A percentile compares a stretch with the other conserved stretches of the same genome.
Evolutionary conservation across 2,888 invertebrate species (phyloP).

Genomic region (Lysandra coridon): DNA sequence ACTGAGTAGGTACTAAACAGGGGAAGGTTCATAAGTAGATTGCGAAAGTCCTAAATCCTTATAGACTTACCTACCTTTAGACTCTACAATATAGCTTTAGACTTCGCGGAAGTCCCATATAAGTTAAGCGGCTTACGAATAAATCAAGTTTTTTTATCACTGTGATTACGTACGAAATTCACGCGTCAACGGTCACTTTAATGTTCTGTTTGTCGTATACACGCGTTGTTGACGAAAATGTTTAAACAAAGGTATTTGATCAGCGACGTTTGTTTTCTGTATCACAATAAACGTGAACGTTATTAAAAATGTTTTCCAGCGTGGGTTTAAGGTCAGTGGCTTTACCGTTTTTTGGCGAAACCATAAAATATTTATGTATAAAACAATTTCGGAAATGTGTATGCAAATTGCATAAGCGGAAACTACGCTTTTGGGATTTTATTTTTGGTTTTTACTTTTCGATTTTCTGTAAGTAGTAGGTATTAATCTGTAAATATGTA

Average conservation of each 20-base stretch:
- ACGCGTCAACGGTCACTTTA: background rate
- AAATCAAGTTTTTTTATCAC: too few relatives aligned
- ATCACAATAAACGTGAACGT: background rate
- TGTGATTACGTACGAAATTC: background rate
- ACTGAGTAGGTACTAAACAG: too few relatives aligned
- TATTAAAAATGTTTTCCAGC: background rate
- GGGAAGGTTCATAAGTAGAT: too few relatives aligned
- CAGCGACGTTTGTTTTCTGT: background rate
- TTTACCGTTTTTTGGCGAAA: slow-evolving; percentile 6
- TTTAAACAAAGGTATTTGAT: background rate
- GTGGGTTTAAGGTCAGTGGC: slow-evolving; percentile 1
- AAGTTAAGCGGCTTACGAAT: too few relatives aligned
- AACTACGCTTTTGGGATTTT: background rate
- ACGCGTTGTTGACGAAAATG: background rate
- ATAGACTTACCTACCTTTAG: too few relatives aligned
- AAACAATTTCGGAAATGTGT: background rate
- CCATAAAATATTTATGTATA: background rate
- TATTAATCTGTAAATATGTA: background rate
- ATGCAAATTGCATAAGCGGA: background rate
- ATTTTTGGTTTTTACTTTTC: background rate
- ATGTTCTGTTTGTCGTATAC: background rate
- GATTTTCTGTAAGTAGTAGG: background rate
- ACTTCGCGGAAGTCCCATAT: too few relatives aligned
- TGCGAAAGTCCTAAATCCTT: too few relatives aligned
- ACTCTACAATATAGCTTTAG: too few relatives aligned